Base-by-base conservation (phyloP, 2,888 invertebrate genomes). In the Chymomyza procnemis region DNA sequence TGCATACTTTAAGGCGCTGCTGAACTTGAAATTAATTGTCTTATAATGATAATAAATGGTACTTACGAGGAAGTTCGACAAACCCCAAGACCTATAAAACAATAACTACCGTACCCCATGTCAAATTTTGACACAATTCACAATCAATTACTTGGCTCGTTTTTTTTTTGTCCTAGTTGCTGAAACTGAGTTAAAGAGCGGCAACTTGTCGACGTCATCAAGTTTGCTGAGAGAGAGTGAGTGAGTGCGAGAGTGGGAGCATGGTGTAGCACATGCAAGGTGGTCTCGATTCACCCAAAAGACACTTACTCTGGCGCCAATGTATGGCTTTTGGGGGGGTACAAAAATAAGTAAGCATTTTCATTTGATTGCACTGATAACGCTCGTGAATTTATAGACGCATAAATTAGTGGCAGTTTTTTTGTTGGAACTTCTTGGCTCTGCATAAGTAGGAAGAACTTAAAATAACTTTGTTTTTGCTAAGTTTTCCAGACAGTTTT, bases 1-100 rank as follows among this genome's bases (percentile, higher is more conserved):
- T 56, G 69, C 69, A 55, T 68, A 69, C 50, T 56, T 26, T 60
- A 12, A 4, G 68, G 69, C 55, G 62, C 61, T 67, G 54, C 67
- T 64, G 57, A 56, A 59, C 34, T 41, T 41, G 34, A 41, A 41
- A 41, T 41, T 12, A 41, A 41, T 12, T 41, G 12, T 12, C 9
- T 41, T 41, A 41, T 41, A 41, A 41, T 41, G 34, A 41, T 41
- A 12, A 41, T 41, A 41, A 41, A 41, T 41, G 9, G 34, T 41
- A 41, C 34, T 41, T 41, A 41, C 12, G 34, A 41, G 34, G 34
- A 41, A 41, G 34, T 41, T 41, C 34, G 3, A 12, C 12, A 12
- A 9, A n/a, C n/a, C 12, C 12, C 34, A 41, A 41, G n/a, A 41
- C 34, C 34, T 41, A 41, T 41, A 41, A 41, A 41, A 41, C 34